phyloP scores from a whole-genome alignment of 2,113 vertebrate genomes.

The Grallaria varia region DNA sequence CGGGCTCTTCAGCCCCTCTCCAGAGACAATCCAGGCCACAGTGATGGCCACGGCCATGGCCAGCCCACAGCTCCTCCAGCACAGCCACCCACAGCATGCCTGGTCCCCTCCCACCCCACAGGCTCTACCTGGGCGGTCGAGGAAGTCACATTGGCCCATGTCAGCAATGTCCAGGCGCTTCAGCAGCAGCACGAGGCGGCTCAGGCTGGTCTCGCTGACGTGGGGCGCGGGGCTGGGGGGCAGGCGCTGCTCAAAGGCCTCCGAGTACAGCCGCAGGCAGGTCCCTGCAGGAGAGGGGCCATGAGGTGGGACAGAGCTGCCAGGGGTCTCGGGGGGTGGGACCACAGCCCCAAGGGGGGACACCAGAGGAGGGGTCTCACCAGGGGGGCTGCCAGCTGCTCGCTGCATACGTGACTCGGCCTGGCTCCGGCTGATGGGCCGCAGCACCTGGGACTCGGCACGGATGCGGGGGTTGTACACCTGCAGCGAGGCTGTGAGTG shows the following conservation, averaged over 20 bases:
- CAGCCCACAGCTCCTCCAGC: no score
- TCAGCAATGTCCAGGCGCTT: constrained; percentile 86
- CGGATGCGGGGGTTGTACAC: constrained; percentile 92
- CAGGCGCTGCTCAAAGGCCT: constrained; percentile 79
- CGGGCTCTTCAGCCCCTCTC: neutral
- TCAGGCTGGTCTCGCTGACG: constrained; percentile 88
- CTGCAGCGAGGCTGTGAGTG: constrained; percentile 50
- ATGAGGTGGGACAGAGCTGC: neutral
- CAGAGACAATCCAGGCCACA: neutral
- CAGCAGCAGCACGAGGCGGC: constrained; percentile 81
- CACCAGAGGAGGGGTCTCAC: neutral
- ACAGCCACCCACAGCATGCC: accelerated
- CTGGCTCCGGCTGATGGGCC: constrained; percentile 88
- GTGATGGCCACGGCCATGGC: accelerated
- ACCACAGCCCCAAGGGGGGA: neutral
- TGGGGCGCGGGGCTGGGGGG: constrained; percentile 69
- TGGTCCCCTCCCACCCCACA: accelerated
- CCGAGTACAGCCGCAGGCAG: constrained; percentile 87
- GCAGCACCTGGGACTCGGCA: constrained; percentile 87
- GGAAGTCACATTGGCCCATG: constrained; percentile 86
- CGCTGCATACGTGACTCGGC: constrained; percentile 83
- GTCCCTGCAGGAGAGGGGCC: constrained; percentile 72
- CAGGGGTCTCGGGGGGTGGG: accelerated
- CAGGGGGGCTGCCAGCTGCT: constrained; percentile 44
- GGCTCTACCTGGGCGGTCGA: constrained; percentile 80